phyloP scores from a whole-genome alignment of 1,140 invertebrate genomes.

The Frieseomelitta varia region DNA sequence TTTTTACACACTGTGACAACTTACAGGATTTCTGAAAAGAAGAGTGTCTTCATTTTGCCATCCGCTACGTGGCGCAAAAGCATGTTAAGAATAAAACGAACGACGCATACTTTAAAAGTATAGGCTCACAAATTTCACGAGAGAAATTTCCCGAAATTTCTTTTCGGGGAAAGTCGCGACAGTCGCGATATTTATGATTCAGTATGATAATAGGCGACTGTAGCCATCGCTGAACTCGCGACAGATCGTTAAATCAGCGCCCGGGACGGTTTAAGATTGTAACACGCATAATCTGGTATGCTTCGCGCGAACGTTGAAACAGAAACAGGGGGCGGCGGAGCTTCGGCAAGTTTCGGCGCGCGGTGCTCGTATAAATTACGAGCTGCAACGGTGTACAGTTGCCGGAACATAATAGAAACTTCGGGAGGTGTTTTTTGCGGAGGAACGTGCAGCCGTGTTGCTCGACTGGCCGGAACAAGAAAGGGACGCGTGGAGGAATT shows the following conservation, averaged over 20 bases:
- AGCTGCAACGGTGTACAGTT: background rate
- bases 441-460: background rate
- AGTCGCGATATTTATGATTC: no score
- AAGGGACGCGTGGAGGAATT: background rate
- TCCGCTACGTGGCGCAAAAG: no score
- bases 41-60: no score
- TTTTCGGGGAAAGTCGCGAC: no score
- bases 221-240: background rate
- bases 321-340: background rate
- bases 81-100: no score
- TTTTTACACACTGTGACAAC: no score
- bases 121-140: no score
- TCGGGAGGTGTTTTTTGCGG: background rate
- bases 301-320: background rate
- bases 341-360: background rate
- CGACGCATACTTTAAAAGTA: no score
- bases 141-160: no score
- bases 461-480: background rate
- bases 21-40: no score
- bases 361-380: background rate
- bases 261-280: background rate
- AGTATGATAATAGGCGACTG: no score
- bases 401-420: constrained; percentile 12
- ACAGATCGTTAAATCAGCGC: background rate
- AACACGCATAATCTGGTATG: background rate